Base-by-base conservation (phyloP, 2,113 vertebrate genomes). In the Probosciger aterrimus region DNA sequence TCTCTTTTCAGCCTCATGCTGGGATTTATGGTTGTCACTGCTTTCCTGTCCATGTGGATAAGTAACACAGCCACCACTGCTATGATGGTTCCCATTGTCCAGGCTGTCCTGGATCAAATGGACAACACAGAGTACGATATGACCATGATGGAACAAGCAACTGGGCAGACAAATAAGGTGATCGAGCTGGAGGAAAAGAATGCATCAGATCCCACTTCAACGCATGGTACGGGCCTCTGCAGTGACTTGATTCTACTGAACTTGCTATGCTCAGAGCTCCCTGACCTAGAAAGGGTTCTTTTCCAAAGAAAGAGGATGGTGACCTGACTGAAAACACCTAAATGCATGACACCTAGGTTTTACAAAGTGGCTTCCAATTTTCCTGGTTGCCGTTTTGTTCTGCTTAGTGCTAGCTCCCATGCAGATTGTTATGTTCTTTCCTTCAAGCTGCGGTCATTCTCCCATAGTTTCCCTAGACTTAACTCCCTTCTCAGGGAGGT, bases 11-110 rank as follows among this genome's bases (percentile, higher is more conserved):
- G 99, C 50, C 96, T 99, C 85, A 99, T 99, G 99, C 91, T 99
- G 96, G 99, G 99, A 53, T 99, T 99, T 95, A 99, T 99, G 99
- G 37, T 97, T 3, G 98, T 99, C 94, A 99, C 99, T 1, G 98
- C 99, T 65, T 99, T 99, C 95, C 97, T 99, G 80, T 99, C 99
- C 94, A 99, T 99, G 99, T 99, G 99, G 99, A 99, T 99, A 98
- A 99, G 99, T 96, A 99, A 99, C 97, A 99, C 99, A 1, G 99
- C 99, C 49, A 98, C 99, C 85, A 99, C 99, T 2, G 99, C 99
- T 82, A 99, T 99, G 99, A 99, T 99, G 99, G 98, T 99, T 73
- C 99, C 99, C 68, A 99, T 99, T 14, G 98, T 99, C 62, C 99
- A 99, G 95, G 99, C 99, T 2, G 98, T 99, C 68, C 95, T 99